Percentiles rank a stretch among this genome's conserved stretches.
These are phyloP conservation scores for Upupa epops DNA, from an alignment of 2,113 vertebrate genomes.

Conservation along the genomic window DNA sequence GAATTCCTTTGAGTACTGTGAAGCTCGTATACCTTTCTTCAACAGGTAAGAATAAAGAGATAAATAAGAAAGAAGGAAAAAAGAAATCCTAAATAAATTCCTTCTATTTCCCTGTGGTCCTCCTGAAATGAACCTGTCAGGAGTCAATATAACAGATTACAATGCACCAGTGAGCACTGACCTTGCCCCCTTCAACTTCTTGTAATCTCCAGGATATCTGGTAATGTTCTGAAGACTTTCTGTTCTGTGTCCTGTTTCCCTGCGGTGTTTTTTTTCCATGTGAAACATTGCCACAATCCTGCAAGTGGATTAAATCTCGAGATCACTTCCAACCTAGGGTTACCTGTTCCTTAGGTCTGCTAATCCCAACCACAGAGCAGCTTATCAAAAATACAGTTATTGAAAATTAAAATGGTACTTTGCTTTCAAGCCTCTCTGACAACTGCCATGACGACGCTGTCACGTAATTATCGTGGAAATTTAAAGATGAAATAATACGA, in stretches of 20 bases:
- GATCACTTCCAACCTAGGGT: slow-evolving; percentile 2
- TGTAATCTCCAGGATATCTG: background rate
- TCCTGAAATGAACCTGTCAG: background rate
- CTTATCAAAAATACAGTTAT: slow-evolving; percentile 51
- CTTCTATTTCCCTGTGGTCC: background rate
- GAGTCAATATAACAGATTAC: background rate
- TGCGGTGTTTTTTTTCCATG: background rate
- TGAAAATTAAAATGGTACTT: slow-evolving; percentile 58
- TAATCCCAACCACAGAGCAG: slow-evolving; percentile 45
- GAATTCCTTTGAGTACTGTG: slow-evolving; percentile 93
- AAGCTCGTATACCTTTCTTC: slow-evolving; percentile 89
- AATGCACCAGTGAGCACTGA: background rate
- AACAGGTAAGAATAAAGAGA: slow-evolving; percentile 82
- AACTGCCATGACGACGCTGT: background rate
- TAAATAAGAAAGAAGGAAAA: background rate
- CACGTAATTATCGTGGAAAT: background rate
- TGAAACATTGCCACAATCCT: background rate
- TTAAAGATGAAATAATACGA: background rate
- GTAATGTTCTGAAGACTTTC: background rate
- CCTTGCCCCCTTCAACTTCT: background rate
- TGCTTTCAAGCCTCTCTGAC: slow-evolving; percentile 12
- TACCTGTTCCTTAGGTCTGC: slow-evolving; percentile 37
- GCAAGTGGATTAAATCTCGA: slow-evolving; percentile 34
- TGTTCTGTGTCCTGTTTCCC: background rate
- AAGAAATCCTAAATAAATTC: background rate